Evolutionary conservation across 2,797 vertebrate species (phyloP).

Genomic region (Tenualosa ilisha): DNA sequence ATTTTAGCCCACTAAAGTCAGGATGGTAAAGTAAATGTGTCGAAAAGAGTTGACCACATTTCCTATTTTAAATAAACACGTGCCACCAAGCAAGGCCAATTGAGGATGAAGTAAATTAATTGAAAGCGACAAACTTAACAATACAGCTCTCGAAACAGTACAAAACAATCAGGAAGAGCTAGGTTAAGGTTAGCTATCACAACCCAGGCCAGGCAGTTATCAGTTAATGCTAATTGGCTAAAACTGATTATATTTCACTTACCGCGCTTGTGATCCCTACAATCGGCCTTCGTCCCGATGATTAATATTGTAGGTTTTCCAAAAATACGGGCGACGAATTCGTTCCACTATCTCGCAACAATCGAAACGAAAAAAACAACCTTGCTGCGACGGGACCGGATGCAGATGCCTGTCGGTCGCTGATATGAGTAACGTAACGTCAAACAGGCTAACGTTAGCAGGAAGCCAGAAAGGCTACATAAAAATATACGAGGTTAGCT

Average conservation of each 20-base stretch:
- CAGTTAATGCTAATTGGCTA: neutral
- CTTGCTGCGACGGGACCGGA: neutral
- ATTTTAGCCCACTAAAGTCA: neutral
- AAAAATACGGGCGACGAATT: neutral
- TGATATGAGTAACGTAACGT: neutral
- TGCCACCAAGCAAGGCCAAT: neutral
- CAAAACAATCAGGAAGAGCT: neutral
- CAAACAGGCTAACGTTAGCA: neutral
- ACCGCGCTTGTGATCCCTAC: neutral
- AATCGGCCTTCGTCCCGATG: neutral
- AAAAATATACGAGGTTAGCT: neutral
- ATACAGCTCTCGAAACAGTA: neutral
- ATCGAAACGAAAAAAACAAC: neutral
- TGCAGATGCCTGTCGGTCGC: neutral
- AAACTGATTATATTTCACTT: slow-evolving; percentile 3
- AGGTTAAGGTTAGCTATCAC: neutral
- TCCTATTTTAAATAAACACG: neutral
- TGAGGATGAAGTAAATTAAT: neutral
- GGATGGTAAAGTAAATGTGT: neutral
- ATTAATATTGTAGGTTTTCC: neutral
- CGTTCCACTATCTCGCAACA: neutral
- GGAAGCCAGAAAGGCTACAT: neutral
- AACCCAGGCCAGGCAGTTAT: neutral
- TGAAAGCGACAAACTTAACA: neutral
- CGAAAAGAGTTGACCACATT: neutral